These are phyloP conservation scores for Leptogaster cylindrica DNA, from an alignment of 2,888 invertebrate species.

Conservation along the genomic window DNA sequence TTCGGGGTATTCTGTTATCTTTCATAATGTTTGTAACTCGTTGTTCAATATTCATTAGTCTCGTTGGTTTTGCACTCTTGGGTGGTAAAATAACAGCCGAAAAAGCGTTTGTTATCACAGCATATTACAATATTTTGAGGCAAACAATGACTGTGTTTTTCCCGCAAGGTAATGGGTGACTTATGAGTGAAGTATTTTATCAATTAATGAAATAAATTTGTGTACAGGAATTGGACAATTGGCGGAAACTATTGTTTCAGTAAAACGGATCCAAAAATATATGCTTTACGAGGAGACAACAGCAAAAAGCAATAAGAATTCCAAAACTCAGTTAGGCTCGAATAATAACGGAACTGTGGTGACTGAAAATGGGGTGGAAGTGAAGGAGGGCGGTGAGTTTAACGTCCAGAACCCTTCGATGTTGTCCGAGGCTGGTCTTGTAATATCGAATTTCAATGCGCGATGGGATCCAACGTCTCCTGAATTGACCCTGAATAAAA, in stretches of 20 bases:
- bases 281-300: slow-evolving; percentile 69
- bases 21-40: slow-evolving; percentile 89
- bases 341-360: slow-evolving; percentile 26
- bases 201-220: too few relatives aligned
- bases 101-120: slow-evolving; percentile 85
- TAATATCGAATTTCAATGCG: slow-evolving; percentile 69
- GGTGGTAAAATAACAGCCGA: slow-evolving; percentile 80
- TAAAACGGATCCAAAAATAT: slow-evolving; percentile 66
- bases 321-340: neutral
- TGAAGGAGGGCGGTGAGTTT: slow-evolving; percentile 61
- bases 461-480: slow-evolving; percentile 70
- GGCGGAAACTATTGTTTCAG: slow-evolving; percentile 69
- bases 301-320: slow-evolving; percentile 33
- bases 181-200: neutral
- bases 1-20: slow-evolving; percentile 77
- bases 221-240: slow-evolving; percentile 72
- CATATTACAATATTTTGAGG: slow-evolving; percentile 85
- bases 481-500: slow-evolving; percentile 72
- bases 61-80: slow-evolving; percentile 76
- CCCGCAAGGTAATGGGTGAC: slow-evolving; percentile 78
- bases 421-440: slow-evolving; percentile 63
- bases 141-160: slow-evolving; percentile 88
- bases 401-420: slow-evolving; percentile 61
- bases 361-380: slow-evolving; percentile 52
- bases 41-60: slow-evolving; percentile 83